Evolutionary conservation across 1,140 invertebrate species (phyloP).

Genomic region (Mizuhopecten yessoensis): DNA sequence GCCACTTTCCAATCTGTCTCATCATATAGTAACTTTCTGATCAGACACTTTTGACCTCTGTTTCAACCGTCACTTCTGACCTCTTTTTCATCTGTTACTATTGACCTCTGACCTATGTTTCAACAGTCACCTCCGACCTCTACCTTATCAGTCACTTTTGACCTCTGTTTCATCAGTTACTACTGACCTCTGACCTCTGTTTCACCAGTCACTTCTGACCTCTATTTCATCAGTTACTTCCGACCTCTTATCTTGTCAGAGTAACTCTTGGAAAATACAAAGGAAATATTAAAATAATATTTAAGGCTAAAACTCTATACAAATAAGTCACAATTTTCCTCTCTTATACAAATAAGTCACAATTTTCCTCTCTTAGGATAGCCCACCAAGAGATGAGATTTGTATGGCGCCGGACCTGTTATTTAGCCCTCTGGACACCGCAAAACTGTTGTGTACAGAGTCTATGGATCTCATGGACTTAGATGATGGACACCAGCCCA

Average conservation of each 20-base stretch:
- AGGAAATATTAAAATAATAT: too few species aligned
- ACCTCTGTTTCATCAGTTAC: background rate
- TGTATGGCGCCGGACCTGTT: background rate
- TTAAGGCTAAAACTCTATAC: too few species aligned
- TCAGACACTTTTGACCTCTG: background rate
- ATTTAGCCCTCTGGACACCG: constrained; percentile 1
- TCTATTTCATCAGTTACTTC: too few species aligned
- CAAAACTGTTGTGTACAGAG: constrained; percentile 3
- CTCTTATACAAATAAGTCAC: too few species aligned
- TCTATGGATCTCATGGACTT: constrained; percentile 23
- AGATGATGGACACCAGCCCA: constrained; percentile 14
- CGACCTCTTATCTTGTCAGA: too few species aligned
- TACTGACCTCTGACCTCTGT: too few species aligned
- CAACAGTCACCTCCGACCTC: background rate
- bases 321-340: too few species aligned
- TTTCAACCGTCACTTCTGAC: background rate
- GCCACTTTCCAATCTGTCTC: too few species aligned
- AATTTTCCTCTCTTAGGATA: too few species aligned
- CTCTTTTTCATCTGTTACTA: background rate
- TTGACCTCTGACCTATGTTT: background rate
- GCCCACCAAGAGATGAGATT: background rate
- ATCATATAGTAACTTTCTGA: background rate
- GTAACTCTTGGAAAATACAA: too few species aligned
- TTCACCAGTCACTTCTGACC: too few species aligned
- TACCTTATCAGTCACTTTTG: background rate